Base-by-base conservation (phyloP, 2,113 vertebrate genomes). In the Antechinus stuartii region DNA sequence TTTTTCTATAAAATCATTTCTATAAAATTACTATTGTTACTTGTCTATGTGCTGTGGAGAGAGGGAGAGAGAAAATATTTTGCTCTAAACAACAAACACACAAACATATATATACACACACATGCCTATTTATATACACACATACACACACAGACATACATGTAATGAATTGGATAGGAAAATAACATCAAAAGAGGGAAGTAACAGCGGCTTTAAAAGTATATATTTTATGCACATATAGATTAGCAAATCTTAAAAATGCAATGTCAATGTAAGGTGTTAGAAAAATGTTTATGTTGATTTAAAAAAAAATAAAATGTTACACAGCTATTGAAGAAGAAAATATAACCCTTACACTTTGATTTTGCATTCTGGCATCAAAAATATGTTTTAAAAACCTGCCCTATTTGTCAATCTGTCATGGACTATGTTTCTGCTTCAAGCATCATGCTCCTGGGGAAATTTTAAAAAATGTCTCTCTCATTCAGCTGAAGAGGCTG, bases 351-450 rank as follows among this genome's bases (percentile, higher is more conserved):
- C 12, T 52, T 96, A 95, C 93, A 7, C 0, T 96, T 84, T 97
- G 97, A 91, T 96, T 98, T 98, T 98, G 97, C 96, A 97, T 98
- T 97, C 97, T 76, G 94, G 96, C 94, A 98, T 96, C 95, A 97
- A 94, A 97, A 97, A 97, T 97, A 97, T 92, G 61, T 95, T 97
- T 96, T 98, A 91, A 97, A 98, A 98, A 98, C 61, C 95, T 97
- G 92, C 94, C 95, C 95, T 98, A 98, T 98, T 98, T 98, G 97
- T 98, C 98, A 98, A 92, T 97, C 97, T 98, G 98, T 98, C 98
- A 98, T 93, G 95, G 98, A 98, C 98, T 98, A 97, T 95, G 98
- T 98, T 98, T 98, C 97, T 96, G 96, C 98, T 97, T 98, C 96
- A 98, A 98, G 98, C 97, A 96, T 97, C 94, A 52, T 94, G 96